Percentiles rank a stretch among this genome's conserved stretches.
Conservation (phyloP, 2,888 invertebrate species). For the Atethmia centrago region DNA sequence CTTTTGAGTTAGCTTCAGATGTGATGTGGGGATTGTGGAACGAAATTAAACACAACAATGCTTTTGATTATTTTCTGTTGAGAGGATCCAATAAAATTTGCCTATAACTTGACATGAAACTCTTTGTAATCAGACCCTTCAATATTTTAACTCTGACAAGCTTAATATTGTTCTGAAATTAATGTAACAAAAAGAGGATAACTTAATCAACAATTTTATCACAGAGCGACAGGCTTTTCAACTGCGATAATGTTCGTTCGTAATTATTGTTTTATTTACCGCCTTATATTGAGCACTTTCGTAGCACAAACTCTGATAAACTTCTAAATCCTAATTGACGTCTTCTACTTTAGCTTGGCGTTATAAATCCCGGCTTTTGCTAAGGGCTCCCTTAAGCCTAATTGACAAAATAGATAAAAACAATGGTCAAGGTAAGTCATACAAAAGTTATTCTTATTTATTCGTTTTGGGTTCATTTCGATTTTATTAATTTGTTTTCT, state of each 20-base stretch:
- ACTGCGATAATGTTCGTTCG: background rate
- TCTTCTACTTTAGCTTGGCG: constrained; percentile 7
- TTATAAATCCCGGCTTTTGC: constrained; percentile 11
- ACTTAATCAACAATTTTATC: background rate
- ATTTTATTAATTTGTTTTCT: constrained; percentile 1
- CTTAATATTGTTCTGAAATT: constrained; percentile 1
- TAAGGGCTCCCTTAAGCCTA: constrained; percentile 4
- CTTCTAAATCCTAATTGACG: constrained; percentile 26
- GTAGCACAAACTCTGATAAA: background rate
- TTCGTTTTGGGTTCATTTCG: background rate
- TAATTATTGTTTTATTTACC: constrained; percentile 3
- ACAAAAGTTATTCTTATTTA: background rate
- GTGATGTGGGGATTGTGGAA: too few relatives aligned
- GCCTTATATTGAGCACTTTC: background rate
- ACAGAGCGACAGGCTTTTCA: background rate
- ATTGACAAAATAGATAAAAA: constrained; percentile 29
- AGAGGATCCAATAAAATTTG: background rate
- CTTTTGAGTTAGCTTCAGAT: too few relatives aligned
- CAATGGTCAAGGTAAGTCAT: background rate
- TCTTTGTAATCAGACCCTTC: background rate
- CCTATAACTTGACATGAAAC: background rate
- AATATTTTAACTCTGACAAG: background rate
- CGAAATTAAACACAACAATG: constrained; percentile 1
- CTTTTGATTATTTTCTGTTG: background rate
- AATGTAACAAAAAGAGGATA: background rate